Evolutionary conservation across 2,113 vertebrate species (phyloP).

Genomic region (Sinosuthora webbiana): DNA sequence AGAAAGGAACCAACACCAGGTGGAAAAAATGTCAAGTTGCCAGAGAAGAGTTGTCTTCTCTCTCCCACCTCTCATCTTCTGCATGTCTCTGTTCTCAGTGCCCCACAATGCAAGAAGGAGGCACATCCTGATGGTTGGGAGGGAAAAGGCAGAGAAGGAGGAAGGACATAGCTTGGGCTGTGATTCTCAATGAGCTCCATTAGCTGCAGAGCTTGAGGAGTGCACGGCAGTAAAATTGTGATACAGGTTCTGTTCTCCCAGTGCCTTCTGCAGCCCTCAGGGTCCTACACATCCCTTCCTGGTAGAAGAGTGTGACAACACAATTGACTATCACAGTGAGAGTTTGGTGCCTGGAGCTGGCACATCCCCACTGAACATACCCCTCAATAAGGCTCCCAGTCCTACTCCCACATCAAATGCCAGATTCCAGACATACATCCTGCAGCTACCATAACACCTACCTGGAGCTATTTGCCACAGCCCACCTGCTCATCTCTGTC

Average conservation of each 20-base stretch:
- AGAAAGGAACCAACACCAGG: background rate
- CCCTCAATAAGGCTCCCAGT: background rate
- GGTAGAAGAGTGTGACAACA: background rate
- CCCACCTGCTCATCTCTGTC: background rate
- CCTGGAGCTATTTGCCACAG: background rate
- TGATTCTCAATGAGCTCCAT: background rate
- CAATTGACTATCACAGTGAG: background rate
- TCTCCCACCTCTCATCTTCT: background rate
- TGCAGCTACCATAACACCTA: rapidly evolving
- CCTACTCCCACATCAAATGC: background rate
- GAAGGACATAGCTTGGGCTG: background rate
- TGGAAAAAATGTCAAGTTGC: background rate
- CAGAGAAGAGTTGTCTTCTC: background rate
- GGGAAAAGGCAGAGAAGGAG: background rate
- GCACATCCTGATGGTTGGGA: background rate
- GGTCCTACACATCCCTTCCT: background rate
- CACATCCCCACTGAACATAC: background rate
- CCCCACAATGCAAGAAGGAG: background rate
- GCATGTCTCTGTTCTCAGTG: background rate
- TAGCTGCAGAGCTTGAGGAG: background rate
- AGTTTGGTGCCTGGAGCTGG: background rate
- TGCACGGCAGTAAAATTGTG: background rate
- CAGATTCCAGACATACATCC: background rate
- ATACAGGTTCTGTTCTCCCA: background rate
- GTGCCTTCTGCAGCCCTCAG: background rate